Evolutionary conservation across 1,140 invertebrate genomes (phyloP).

Genomic region (Chlorops oryzae): DNA sequence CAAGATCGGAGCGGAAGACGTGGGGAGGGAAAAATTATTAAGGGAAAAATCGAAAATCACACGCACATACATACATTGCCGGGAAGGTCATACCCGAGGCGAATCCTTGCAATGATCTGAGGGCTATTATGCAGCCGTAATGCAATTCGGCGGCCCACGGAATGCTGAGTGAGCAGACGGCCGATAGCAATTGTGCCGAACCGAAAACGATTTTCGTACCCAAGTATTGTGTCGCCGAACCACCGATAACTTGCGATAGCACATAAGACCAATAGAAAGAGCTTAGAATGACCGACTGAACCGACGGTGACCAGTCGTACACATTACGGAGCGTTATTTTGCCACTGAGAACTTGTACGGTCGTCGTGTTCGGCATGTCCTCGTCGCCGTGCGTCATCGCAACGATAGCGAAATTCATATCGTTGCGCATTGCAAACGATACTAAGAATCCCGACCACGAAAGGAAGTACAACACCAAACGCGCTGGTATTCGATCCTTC

Average conservation of each 20-base stretch:
- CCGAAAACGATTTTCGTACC: constrained; percentile 76
- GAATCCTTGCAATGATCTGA: constrained; percentile 62
- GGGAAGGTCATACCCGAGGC: constrained; percentile 79
- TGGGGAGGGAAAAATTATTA: too few species aligned
- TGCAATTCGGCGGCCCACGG: constrained; percentile 58
- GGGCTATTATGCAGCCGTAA: constrained; percentile 55
- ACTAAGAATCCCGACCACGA: constrained; percentile 68
- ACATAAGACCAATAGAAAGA: constrained; percentile 72
- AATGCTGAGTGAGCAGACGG: constrained; percentile 62
- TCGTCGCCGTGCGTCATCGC: constrained; percentile 53
- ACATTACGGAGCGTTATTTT: constrained; percentile 39
- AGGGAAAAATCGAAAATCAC: too few species aligned
- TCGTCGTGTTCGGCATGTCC: too few species aligned
- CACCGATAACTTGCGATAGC: constrained; percentile 66
- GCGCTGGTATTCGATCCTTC: constrained; percentile 57
- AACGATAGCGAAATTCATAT: constrained; percentile 66
- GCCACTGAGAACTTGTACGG: not conserved
- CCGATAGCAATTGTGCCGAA: constrained; percentile 61
- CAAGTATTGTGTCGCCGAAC: constrained; percentile 67
- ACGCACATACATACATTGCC: too few species aligned
- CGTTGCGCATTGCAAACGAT: constrained; percentile 70
- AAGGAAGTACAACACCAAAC: constrained; percentile 62
- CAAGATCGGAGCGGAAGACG: too few species aligned
- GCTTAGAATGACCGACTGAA: constrained; percentile 60
- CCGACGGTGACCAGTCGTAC: constrained; percentile 56